phyloP scores from a whole-genome alignment of 1,140 invertebrate genomes.

The Drosophila athabasca region DNA sequence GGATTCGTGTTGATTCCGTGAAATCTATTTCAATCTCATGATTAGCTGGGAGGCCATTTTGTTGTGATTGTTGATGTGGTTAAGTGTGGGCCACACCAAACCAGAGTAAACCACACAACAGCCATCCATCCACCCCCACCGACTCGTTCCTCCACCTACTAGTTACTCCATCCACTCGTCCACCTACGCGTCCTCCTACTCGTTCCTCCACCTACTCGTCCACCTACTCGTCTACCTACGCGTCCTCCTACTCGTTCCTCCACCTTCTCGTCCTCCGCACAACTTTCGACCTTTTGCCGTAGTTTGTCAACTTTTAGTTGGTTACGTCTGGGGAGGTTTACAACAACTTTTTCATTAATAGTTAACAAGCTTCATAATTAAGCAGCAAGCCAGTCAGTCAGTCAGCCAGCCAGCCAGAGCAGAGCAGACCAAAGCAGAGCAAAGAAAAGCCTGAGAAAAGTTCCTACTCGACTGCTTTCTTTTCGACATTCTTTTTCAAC shows the following conservation, averaged over 20 bases:
- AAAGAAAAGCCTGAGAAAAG: background rate
- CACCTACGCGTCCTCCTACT: no score
- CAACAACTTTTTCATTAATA: constrained; percentile 82
- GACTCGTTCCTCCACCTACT: background rate
- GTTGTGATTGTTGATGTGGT: no score
- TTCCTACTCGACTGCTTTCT: constrained; percentile 10
- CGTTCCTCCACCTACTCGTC: background rate
- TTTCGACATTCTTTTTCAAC: background rate
- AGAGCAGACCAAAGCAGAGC: constrained; percentile 45
- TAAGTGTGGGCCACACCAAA: no score
- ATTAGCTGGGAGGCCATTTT: background rate
- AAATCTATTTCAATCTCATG: background rate
- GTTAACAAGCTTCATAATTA: constrained; percentile 82
- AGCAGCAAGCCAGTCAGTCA: constrained; percentile 44
- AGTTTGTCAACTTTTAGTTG: constrained; percentile 57
- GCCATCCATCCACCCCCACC: no score
- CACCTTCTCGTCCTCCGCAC: constrained; percentile 2
- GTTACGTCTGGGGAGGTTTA: constrained; percentile 59
- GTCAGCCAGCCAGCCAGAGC: constrained; percentile 42
- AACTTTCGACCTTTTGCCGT: constrained; percentile 32
- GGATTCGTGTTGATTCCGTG: background rate
- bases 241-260: background rate
- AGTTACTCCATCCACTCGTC: background rate
- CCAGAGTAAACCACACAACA: no score
- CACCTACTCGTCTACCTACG: background rate